Conservation (phyloP, 2,113 vertebrate species). For the Crypturellus undulatus region DNA sequence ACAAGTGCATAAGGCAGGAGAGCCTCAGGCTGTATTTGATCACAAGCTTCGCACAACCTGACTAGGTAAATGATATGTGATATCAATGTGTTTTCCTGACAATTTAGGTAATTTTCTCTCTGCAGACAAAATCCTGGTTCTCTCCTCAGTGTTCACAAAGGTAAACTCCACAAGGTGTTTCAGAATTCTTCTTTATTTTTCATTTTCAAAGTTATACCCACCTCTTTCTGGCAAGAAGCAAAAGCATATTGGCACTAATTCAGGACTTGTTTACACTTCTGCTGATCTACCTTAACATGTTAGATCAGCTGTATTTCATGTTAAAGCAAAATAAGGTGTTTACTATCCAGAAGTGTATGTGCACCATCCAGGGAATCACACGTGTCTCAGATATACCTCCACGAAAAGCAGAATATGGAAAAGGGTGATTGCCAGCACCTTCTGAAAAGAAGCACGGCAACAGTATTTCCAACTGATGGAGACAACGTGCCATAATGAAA, state of each 20-base stretch:
- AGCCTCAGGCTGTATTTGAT: constrained; percentile 15
- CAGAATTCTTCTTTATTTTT: neutral
- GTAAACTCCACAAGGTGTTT: neutral
- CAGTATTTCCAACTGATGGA: neutral
- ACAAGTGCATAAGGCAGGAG: neutral
- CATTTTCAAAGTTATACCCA: neutral
- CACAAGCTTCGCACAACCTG: neutral
- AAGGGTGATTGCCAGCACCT: neutral
- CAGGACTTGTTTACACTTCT: neutral
- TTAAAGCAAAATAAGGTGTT: neutral
- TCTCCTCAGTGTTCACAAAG: neutral
- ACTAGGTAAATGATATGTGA: constrained; percentile 4
- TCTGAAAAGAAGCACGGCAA: neutral
- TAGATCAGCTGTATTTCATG: neutral
- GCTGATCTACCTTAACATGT: neutral
- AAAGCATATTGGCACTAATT: neutral
- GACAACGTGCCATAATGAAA: neutral
- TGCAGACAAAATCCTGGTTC: constrained; percentile 7
- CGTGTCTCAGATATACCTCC: rapidly evolving
- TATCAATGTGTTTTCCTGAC: constrained; percentile 18
- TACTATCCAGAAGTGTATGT: neutral
- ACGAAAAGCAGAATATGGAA: neutral
- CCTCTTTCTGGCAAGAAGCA: neutral
- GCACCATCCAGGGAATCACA: neutral
- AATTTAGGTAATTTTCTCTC: constrained; percentile 26